Evolutionary conservation across 2,113 vertebrate species (phyloP).

Genomic region (Zosterops borbonicus): DNA sequence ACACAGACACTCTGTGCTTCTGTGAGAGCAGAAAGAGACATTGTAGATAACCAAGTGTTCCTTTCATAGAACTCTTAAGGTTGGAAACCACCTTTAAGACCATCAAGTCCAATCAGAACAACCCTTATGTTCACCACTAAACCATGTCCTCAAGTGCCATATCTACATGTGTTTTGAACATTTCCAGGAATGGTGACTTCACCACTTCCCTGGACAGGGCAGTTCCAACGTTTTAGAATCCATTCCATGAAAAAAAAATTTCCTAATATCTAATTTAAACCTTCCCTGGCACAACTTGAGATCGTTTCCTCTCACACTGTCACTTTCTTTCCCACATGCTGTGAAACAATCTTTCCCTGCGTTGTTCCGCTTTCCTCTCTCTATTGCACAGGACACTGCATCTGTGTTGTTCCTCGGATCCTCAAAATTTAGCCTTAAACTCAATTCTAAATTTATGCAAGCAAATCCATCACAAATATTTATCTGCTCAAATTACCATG

Average conservation of each 20-base stretch:
- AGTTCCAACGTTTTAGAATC: background rate
- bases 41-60: background rate
- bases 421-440: conserved; percentile 23
- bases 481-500: background rate
- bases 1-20: background rate
- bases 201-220: background rate
- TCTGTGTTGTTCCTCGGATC: background rate
- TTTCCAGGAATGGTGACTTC: background rate
- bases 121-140: background rate
- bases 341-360: background rate
- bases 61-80: background rate
- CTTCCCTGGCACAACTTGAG: background rate
- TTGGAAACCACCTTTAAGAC: background rate
- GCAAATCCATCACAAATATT: background rate
- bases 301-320: background rate
- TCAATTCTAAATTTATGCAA: background rate
- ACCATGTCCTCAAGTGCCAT: background rate
- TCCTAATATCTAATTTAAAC: background rate
- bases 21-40: background rate
- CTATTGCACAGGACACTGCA: background rate
- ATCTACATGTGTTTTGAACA: background rate
- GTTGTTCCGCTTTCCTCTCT: background rate
- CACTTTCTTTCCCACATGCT: background rate
- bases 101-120: background rate
- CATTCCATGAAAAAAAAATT: background rate